phyloP scores from a whole-genome alignment of 2,888 invertebrate species.

The Caenorhabditis parvicauda region DNA sequence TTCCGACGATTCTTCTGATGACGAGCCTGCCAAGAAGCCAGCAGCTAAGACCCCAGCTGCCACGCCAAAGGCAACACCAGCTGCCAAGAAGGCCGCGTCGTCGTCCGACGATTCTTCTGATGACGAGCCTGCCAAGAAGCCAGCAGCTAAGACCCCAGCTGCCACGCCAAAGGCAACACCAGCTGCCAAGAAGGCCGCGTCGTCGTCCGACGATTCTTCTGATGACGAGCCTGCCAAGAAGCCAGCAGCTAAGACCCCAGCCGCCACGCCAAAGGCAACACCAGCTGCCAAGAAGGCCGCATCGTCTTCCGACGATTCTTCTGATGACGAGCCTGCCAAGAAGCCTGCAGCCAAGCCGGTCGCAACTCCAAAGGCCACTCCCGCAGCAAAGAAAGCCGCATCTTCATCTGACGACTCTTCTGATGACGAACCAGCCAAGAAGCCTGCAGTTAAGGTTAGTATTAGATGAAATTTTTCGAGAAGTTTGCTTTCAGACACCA shows the following conservation, averaged over 20 bases:
- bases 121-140: slow-evolving; percentile 11
- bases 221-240: too few relatives aligned
- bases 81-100: slow-evolving; percentile 9
- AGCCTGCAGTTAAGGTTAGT: slow-evolving; percentile 12
- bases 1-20: slow-evolving; percentile 27
- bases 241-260: slow-evolving; percentile 8
- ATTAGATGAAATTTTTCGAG: too few relatives aligned
- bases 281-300: slow-evolving; percentile 8
- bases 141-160: slow-evolving; percentile 3
- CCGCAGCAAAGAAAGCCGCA: slow-evolving; percentile 17
- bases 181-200: slow-evolving; percentile 17
- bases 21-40: slow-evolving; percentile 17
- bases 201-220: slow-evolving; percentile 6
- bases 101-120: slow-evolving; percentile 9
- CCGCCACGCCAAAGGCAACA: background rate
- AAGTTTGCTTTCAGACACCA: too few relatives aligned
- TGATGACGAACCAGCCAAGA: slow-evolving; percentile 17
- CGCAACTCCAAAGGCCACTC: slow-evolving; percentile 2
- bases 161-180: background rate
- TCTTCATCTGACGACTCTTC: slow-evolving; percentile 9
- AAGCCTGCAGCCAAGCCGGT: slow-evolving; percentile 5
- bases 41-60: too few relatives aligned
- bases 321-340: slow-evolving; percentile 24
- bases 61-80: slow-evolving; percentile 3
- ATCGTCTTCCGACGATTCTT: slow-evolving; percentile 21